Conservation (phyloP, 1,140 invertebrate genomes). For the Drosophila pectinifera region DNA sequence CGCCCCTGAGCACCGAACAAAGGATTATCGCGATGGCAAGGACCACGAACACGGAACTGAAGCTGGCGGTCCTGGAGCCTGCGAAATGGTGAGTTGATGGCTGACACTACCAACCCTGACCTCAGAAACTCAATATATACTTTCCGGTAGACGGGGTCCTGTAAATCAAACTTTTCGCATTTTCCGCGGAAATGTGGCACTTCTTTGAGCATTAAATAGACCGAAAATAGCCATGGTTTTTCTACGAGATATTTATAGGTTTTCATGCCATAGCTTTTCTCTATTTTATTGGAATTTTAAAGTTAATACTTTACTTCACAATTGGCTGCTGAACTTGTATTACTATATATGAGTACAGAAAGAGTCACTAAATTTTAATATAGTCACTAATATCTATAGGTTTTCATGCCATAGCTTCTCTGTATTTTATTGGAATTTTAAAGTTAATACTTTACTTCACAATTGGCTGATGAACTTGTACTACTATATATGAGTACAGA, state of each 20-base stretch:
- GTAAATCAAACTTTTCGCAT: not conserved
- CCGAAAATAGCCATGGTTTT: too few species aligned
- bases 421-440: not conserved
- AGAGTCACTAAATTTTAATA: too few species aligned
- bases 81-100: conserved; percentile 71
- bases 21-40: conserved; percentile 62
- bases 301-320: not conserved
- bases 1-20: conserved; percentile 39
- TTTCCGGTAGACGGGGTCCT: not conserved
- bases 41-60: conserved; percentile 27
- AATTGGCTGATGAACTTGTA: too few species aligned
- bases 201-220: not conserved
- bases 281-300: not conserved
- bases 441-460: not conserved
- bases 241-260: not conserved
- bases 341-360: too few species aligned
- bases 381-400: too few species aligned
- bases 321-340: too few species aligned
- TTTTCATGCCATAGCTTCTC: not conserved
- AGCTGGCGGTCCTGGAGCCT: conserved; percentile 40
- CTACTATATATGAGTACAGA: too few species aligned
- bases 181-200: not conserved
- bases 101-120: conserved; percentile 24
- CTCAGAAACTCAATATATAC: conserved; percentile 14
- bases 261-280: not conserved